Base-by-base conservation (phyloP, 2,113 vertebrate species). In the Cettia cetti region DNA sequence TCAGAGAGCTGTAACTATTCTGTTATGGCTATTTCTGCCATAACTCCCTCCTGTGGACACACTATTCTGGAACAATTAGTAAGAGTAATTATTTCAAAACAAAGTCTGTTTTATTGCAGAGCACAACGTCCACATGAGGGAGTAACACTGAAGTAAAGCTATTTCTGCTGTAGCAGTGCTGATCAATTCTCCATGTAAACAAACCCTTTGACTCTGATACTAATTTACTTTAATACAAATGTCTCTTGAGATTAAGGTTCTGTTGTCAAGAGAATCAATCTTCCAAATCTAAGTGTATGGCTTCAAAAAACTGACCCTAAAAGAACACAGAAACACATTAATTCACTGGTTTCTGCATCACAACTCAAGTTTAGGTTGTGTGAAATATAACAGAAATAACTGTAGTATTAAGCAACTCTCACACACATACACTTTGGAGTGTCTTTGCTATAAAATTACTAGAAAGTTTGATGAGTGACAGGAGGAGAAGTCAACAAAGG, bases 11-110 rank as follows among this genome's bases (percentile, higher is more conserved):
- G 47, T 69, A 88, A 86, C 22, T 81, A 35, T 80, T 90, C 76
- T 49, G 11, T 49, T 70, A 50, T 6, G 78, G 75, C 47, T 90
- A 30, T 74, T 93, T 82, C 79, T 78, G 56, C n/a, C n/a, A 27
- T 74, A 80, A 86, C 92, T 95, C 93, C 91, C 85, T 95, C 94
- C 84, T 88, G 93, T 94, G 70, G 75, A 95, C 82, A 95, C 42
- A 79, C 22, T 74, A 52, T 80, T 88, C 85, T 74, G 68, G 64
- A 96, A 96, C 90, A 96, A 96, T 95, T 96, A 95, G 66, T 66
- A 68, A n/a, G 49, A 89, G 52, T 74, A 97, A 96, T 97, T 92
- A 95, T 77, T 93, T 79, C 44, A 83, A 88, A 95, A 92, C 13
- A 1, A 91, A 89, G 63, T 20, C 10, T 1, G 24, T 52, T 85